A percentile compares a stretch with the other conserved stretches of the same genome.
These are phyloP conservation scores for Rhincodon typus DNA, from an alignment of 2,797 vertebrate species.

Conservation along the genomic window DNA sequence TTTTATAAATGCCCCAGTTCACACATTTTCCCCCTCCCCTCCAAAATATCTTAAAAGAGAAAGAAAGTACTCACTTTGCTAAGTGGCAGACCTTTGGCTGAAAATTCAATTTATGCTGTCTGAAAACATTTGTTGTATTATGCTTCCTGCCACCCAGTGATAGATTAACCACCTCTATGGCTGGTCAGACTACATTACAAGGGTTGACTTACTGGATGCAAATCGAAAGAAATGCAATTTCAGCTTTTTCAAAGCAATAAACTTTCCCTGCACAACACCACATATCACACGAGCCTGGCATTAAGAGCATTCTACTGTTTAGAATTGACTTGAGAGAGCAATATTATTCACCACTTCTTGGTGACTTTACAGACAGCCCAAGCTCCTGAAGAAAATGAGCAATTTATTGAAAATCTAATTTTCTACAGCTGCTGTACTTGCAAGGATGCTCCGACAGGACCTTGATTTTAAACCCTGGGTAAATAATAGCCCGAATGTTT, in stretches of 20 bases:
- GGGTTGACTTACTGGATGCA: slow-evolving; percentile 39
- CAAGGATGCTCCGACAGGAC: neutral
- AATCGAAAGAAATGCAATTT: slow-evolving; percentile 48
- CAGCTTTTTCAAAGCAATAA: slow-evolving; percentile 46
- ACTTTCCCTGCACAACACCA: slow-evolving; percentile 44
- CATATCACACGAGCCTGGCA: slow-evolving; percentile 45
- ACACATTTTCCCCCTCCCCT: neutral
- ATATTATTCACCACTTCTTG: neutral
- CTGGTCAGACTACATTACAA: slow-evolving; percentile 41
- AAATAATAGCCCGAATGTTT: neutral
- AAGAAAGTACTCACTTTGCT: neutral
- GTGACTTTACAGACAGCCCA: neutral
- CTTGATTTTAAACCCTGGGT: neutral
- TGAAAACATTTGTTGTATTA: slow-evolving; percentile 31
- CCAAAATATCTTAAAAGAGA: neutral
- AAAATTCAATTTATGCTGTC: slow-evolving; percentile 30
- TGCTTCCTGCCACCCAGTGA: slow-evolving; percentile 13
- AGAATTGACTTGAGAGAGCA: slow-evolving; percentile 46
- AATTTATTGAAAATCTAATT: neutral
- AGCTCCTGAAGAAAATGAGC: neutral
- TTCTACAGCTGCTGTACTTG: too few relatives aligned
- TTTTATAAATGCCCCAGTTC: neutral
- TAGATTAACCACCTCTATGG: slow-evolving; percentile 45
- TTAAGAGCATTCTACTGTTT: slow-evolving; percentile 51
- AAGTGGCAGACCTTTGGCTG: slow-evolving; percentile 8